These are phyloP conservation scores for Fopius arisanus DNA, from an alignment of 1,140 invertebrate species.

Conservation along the genomic window DNA sequence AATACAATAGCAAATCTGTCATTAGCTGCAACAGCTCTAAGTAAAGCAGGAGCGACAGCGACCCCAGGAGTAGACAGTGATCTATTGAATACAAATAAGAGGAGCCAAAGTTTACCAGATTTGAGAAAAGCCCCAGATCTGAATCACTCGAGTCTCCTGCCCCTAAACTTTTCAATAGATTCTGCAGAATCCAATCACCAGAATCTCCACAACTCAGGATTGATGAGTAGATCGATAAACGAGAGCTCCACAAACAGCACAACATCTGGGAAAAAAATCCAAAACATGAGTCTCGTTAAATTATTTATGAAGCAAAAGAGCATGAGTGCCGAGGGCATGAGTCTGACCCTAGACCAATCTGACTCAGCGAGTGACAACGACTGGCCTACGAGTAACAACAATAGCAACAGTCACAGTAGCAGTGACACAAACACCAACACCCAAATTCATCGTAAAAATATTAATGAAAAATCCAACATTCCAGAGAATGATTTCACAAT, in stretches of 20 bases:
- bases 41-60: not conserved
- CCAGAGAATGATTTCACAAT: constrained; percentile 58
- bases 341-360: constrained; percentile 58
- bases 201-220: constrained; percentile 51
- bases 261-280: constrained; percentile 62
- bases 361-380: constrained; percentile 55
- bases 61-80: constrained; percentile 21
- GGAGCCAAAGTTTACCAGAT: constrained; percentile 59
- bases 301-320: constrained; percentile 91
- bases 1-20: constrained; percentile 67
- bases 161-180: constrained; percentile 61
- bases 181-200: constrained; percentile 59
- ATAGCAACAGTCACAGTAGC: constrained; percentile 52
- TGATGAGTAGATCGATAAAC: constrained; percentile 59
- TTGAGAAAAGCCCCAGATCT: constrained; percentile 47
- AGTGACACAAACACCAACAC: constrained; percentile 52
- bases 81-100: constrained; percentile 42
- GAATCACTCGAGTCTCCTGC: constrained; percentile 45
- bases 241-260: constrained; percentile 62
- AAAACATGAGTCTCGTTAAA: constrained; percentile 84
- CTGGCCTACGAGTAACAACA: constrained; percentile 58
- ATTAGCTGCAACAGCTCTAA: constrained; percentile 30
- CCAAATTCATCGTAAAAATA: constrained; percentile 48
- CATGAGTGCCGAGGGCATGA: constrained; percentile 76
- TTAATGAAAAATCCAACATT: constrained; percentile 26